Evolutionary conservation across 1,140 invertebrate genomes (phyloP), one percentile per base, ranked within the genome.

Genomic region (Drosophila santomea): DNA sequence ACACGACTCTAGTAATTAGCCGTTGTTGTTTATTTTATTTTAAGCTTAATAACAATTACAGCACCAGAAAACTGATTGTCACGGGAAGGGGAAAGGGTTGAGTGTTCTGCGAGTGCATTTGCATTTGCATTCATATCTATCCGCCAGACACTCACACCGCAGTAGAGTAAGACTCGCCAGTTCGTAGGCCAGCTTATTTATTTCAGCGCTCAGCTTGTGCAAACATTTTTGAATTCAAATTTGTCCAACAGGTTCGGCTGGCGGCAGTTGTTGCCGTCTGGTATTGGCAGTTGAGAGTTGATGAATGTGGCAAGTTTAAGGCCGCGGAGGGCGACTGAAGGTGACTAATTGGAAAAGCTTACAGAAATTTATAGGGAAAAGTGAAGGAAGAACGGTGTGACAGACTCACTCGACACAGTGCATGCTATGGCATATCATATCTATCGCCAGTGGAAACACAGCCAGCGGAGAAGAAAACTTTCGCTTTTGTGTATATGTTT

Each of bases 21-120:
- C 52, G 66, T 50, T 86, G 69, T 73, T 79, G 71, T 79, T 86
- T 82, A 82, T 86, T 82, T 82, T 81, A 86, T 78, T 76, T 74
- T 41, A 36, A 66, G 64, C 81, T 60, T 68, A 76, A 61, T 77
- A 73, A 57, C 66, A 28, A 50, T 44, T 28, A 59, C 60, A 74
- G 44, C 72, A 35, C 38, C 47, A 39, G 45, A 75, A 47, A 52
- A 59, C 41, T 57, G 47, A 58, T 35, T 66, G 45, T 35, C 14
- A 11, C 6, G 32, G 5, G 15, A 17, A 43, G 43, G 17, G 43
- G 8, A 5, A 20, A 12, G 47, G 12, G 23, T 23, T 58, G 38
- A 48, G 23, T 61, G 10, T 62, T 47, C 12, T 32, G 47, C n/a
- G 43, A 50, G 41, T 47, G 35, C 56, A 67, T 78, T 79, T 78